Evolutionary conservation across 92 coral and sea anemone species (phyloP).

Genomic region (Phenganax subtilis): DNA sequence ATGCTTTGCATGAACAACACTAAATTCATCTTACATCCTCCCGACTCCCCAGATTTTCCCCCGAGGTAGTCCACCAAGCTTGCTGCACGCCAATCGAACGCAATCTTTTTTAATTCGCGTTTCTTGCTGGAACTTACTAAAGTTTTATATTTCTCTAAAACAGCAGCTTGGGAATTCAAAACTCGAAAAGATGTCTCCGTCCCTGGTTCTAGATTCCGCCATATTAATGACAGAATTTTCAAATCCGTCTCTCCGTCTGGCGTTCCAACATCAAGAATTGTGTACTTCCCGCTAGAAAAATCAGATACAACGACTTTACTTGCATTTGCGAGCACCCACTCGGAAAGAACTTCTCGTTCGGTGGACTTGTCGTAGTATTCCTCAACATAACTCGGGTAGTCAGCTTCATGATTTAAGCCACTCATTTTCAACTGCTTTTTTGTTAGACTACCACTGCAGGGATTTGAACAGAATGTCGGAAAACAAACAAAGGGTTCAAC

Average conservation of each 20-base stretch:
- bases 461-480: constrained; percentile 14
- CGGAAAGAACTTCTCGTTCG: constrained; percentile 37
- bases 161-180: constrained; percentile 43
- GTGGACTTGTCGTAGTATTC: constrained; percentile 39
- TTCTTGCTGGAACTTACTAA: constrained; percentile 40
- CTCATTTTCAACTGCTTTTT: constrained; percentile 1
- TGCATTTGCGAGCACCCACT: constrained; percentile 31
- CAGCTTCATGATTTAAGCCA: constrained; percentile 25
- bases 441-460: not conserved
- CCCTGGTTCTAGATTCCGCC: constrained; percentile 50
- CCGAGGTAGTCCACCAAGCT: constrained; percentile 42
- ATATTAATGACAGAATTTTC: constrained; percentile 48
- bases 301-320: constrained; percentile 40
- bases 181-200: constrained; percentile 44
- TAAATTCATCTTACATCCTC: constrained; percentile 42
- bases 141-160: constrained; percentile 43
- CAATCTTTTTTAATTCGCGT: constrained; percentile 40
- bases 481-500: constrained; percentile 24
- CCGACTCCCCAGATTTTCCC: constrained; percentile 31
- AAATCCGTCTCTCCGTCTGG: constrained; percentile 51
- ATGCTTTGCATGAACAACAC: constrained; percentile 51
- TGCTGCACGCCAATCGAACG: constrained; percentile 52
- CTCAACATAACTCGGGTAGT: constrained; percentile 30
- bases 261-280: constrained; percentile 51
- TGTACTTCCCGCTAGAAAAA: constrained; percentile 43